Conservation (phyloP, 2,888 invertebrate genomes). For the Ceriagrion tenellum region DNA sequence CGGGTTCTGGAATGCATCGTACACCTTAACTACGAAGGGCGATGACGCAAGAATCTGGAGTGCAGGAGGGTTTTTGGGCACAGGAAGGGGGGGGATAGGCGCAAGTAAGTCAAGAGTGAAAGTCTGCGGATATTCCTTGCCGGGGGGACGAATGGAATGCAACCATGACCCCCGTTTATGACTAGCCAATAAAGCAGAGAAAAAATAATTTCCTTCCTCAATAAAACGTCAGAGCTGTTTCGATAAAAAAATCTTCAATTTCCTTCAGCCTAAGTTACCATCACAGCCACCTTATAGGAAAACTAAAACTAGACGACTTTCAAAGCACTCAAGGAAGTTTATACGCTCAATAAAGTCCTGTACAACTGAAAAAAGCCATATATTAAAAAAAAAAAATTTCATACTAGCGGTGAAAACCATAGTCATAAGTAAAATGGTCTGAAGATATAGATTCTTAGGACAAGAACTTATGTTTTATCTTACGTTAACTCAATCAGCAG, state of each 20-base stretch:
- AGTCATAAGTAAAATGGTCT: too few species aligned
- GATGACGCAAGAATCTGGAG: background rate
- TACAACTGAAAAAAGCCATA: too few species aligned
- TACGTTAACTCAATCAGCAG: too few species aligned
- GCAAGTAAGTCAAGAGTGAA: conserved; percentile 29
- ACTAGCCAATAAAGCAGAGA: background rate
- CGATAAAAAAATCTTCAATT: background rate
- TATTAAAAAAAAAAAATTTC: too few species aligned
- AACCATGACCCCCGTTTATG: background rate
- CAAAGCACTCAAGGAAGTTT: too few species aligned
- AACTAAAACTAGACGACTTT: too few species aligned
- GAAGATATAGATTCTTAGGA: too few species aligned
- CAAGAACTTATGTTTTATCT: too few species aligned
- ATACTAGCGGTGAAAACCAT: too few species aligned
- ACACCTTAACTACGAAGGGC: background rate
- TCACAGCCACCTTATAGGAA: too few species aligned
- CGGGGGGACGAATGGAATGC: background rate
- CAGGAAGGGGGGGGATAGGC: background rate
- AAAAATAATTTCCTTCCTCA: background rate
- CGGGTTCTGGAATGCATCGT: background rate
- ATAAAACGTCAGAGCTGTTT: background rate
- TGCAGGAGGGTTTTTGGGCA: background rate
- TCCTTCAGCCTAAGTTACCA: too few species aligned
- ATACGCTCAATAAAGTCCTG: too few species aligned
- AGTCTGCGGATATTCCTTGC: background rate